phyloP scores from a whole-genome alignment of 2,888 invertebrate genomes.

The Pandemis heparana region DNA sequence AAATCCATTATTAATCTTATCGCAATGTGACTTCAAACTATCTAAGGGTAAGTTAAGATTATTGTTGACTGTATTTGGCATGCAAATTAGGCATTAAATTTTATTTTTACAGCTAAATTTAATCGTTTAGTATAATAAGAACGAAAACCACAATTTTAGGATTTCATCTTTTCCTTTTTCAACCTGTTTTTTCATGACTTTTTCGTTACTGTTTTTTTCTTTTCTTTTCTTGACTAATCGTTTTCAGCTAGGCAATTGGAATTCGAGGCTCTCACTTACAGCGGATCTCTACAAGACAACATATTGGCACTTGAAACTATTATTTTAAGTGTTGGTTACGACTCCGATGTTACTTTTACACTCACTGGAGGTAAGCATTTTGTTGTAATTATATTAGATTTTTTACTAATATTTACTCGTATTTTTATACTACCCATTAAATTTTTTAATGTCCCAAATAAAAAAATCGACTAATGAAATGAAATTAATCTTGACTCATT shows the following conservation, averaged over 20 bases:
- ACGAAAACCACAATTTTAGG: conserved; percentile 31
- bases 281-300: conserved; percentile 60
- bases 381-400: background rate
- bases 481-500: conserved; percentile 45
- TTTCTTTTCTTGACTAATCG: conserved; percentile 44
- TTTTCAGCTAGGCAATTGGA: conserved; percentile 64
- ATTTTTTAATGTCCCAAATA: too few relatives aligned
- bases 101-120: background rate
- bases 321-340: conserved; percentile 58
- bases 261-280: conserved; percentile 64
- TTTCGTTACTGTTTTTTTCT: conserved; percentile 12
- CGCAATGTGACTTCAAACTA: background rate
- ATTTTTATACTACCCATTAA: background rate
- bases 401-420: background rate
- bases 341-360: conserved; percentile 56
- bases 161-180: conserved; percentile 43
- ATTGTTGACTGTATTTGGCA: background rate
- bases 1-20: background rate
- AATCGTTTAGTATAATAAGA: conserved; percentile 1
- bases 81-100: background rate
- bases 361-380: conserved; percentile 65
- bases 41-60: background rate
- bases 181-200: conserved; percentile 27
- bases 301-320: conserved; percentile 57
- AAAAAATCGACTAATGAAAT: too few relatives aligned